Evolutionary conservation across 2,888 invertebrate genomes (phyloP), one percentile per base, ranked within the genome.

Genomic region (Onthophagus sagittarius): DNA sequence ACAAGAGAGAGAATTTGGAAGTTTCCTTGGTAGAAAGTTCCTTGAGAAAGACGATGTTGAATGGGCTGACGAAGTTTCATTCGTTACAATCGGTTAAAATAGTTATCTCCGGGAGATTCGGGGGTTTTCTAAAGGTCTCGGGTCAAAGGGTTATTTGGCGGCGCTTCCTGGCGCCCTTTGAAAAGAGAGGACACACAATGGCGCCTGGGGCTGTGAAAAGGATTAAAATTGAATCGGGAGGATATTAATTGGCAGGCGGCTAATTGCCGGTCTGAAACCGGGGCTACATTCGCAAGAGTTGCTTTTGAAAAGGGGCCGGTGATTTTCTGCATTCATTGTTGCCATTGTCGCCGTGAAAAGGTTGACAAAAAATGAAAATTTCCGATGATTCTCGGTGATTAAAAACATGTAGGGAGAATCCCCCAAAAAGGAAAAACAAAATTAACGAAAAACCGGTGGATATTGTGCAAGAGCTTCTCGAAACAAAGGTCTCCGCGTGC

Each of bases 401-500:
- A 23, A 23, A 23, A 1, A 23, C 23, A 23, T 2, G 23, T 23
- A 23, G 23, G 2, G 3, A 2, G 23, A 23, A 23, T 2, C 3
- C 23, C 23, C 23, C 23, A 23, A 23, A 23, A 23, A 23, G 3
- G 23, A 3, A 3, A 23, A 23, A 23, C 1, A 1, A 23, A n/a
- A 73, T 63, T 70, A 13, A 63, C 64, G 63, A 73, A 70, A 31
- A 72, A 67, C n/a, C 11, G 65, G 32, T 69, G 23, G 39, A 72
- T 62, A 62, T 62, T 65, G 14, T 14, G 32, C 31, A 15, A 15
- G 67, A 23, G 23, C 23, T 23, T 53, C 39, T 7, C 2, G 70
- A 71, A 70, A 73, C 73, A 73, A 73, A 73, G 67, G 73, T 23
- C 23, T 23, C 71, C 15, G 23, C 13, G 71, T 71, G 67, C 71